Conservation (phyloP, 2,888 invertebrate species). For the Ochropacha duplaris region DNA sequence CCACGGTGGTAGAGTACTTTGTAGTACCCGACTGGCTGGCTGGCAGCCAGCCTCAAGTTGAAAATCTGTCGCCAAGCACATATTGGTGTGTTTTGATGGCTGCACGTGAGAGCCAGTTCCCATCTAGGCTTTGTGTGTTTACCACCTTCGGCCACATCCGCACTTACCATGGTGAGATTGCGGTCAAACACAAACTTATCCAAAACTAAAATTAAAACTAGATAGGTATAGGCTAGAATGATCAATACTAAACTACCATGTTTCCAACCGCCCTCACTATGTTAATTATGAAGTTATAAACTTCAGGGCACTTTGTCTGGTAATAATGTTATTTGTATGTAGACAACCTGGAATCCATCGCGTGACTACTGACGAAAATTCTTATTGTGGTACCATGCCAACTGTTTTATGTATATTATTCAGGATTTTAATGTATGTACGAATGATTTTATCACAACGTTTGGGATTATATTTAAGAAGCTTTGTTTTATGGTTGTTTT, state of each 20-base stretch:
- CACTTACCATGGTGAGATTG: too few species aligned
- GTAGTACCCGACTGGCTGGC: too few species aligned
- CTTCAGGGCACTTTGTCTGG: conserved; percentile 33
- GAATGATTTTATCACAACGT: conserved; percentile 5
- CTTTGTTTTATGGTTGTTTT: conserved; percentile 21
- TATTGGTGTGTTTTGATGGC: too few species aligned
- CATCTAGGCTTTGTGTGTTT: too few species aligned
- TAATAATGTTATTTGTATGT: conserved; percentile 56
- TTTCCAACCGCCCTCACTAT: conserved; percentile 9
- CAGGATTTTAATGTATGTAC: conserved; percentile 20
- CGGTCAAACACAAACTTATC: too few species aligned
- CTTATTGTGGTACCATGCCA: conserved; percentile 53
- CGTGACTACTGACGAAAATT: conserved; percentile 69
- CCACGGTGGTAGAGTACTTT: too few species aligned
- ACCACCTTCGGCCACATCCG: too few species aligned
- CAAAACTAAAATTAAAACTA: too few species aligned
- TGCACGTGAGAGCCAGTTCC: too few species aligned
- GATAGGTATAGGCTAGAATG: neutral
- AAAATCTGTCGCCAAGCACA: too few species aligned
- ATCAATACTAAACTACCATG: conserved; percentile 6
- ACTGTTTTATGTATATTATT: conserved; percentile 40
- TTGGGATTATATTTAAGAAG: conserved; percentile 28
- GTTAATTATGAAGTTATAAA: conserved; percentile 22
- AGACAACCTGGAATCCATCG: conserved; percentile 61
- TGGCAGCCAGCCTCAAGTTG: too few species aligned